Evolutionary conservation across 2,797 vertebrate genomes (phyloP).

Genomic region (Betta splendens): DNA sequence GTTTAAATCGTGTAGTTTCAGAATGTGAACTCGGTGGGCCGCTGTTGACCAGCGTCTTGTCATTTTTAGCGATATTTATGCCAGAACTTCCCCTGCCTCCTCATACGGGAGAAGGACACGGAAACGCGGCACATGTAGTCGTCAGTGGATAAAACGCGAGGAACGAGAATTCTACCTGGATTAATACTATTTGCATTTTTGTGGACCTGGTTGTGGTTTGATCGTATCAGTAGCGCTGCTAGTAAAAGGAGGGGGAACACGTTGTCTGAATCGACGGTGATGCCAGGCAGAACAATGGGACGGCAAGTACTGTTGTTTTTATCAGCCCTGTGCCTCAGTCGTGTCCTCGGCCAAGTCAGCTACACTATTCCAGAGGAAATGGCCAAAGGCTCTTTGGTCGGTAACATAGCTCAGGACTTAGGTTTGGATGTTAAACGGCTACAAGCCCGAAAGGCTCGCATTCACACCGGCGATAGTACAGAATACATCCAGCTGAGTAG

Average conservation of each 20-base stretch:
- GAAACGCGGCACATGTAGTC: not conserved
- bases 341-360: constrained; percentile 67
- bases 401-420: constrained; percentile 76
- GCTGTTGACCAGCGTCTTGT: constrained; percentile 65
- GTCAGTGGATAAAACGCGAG: not conserved
- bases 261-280: constrained; percentile 3
- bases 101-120: constrained; percentile 1
- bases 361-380: constrained; percentile 79
- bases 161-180: constrained; percentile 8
- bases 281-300: constrained; percentile 58
- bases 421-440: constrained; percentile 69
- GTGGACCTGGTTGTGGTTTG: not conserved
- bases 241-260: not conserved
- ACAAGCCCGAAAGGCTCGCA: constrained; percentile 64
- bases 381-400: constrained; percentile 70
- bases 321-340: constrained; percentile 34
- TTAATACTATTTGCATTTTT: not conserved
- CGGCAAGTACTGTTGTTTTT: constrained; percentile 61
- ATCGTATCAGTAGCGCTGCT: not conserved
- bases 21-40: constrained; percentile 67
- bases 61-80: constrained; percentile 10
- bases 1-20: constrained; percentile 20
- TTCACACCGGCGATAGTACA: constrained; percentile 54
- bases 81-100: constrained; percentile 12
- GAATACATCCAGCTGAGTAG: constrained; percentile 71